phyloP scores from a whole-genome alignment of 2,888 invertebrate genomes.

The Erpobdella octoculata region DNA sequence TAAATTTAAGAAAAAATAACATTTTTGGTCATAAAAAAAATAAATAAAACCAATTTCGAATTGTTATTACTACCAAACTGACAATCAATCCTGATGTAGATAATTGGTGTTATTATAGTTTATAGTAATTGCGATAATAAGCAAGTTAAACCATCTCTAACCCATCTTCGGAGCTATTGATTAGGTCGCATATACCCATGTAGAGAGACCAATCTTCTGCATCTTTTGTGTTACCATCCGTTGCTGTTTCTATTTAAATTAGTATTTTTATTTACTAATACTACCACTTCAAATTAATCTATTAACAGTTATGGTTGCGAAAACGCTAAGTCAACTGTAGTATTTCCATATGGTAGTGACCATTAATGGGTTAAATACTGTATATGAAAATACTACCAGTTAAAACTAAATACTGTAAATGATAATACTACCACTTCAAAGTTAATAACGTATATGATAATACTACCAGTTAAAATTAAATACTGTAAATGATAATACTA shows the following conservation, averaged over 20 bases:
- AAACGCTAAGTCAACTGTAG: no score
- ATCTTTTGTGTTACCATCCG: slow-evolving; percentile 74
- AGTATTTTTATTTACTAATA: neutral
- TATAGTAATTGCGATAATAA: neutral
- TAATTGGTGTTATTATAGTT: neutral
- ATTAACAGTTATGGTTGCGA: no score
- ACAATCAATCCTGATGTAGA: neutral
- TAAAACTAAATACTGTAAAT: no score
- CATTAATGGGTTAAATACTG: no score
- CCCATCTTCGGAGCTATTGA: slow-evolving; percentile 91
- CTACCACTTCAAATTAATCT: neutral
- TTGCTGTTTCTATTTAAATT: slow-evolving; percentile 74
- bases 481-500: no score
- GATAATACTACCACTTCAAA: no score
- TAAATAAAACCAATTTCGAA: neutral
- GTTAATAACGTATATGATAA: no score
- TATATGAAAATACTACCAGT: no score
- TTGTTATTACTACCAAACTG: neutral
- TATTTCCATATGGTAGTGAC: no score
- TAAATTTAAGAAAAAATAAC: neutral
- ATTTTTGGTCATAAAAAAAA: neutral
- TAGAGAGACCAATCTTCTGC: slow-evolving; percentile 98
- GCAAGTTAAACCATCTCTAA: no score
- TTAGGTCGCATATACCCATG: slow-evolving; percentile 97
- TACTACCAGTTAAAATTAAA: no score